Evolutionary conservation across 2,113 vertebrate species (phyloP), one percentile per base, ranked within the genome.

Genomic region (Ardeotis arabs): DNA sequence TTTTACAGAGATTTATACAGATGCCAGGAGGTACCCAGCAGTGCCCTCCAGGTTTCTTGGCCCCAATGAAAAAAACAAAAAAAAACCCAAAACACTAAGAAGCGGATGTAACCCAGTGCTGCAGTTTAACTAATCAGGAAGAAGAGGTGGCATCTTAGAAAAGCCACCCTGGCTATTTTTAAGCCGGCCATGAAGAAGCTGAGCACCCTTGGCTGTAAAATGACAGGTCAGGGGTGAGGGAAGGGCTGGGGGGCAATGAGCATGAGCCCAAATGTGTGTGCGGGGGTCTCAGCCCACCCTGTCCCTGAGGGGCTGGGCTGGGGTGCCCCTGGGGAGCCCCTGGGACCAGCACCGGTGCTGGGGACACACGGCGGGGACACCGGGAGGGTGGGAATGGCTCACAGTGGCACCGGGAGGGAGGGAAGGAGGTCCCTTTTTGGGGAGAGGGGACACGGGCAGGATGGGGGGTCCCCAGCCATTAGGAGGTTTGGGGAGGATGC

Each of bases 101-200:
- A 41, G 72, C 79, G 94, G 72, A 69, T 69, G 56, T 77, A 66
- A 76, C 53, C 75, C 37, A 17, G 19, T 4, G 2, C 24, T 10
- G 62, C 62, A 22, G 13, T 76, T 85, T 80, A 80, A 79, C 19
- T 52, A 6, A 0, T n/a, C 47, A 44, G 47, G 55, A 69, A 85
- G 45, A 47, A 23, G 74, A 94, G 25, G 15, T 1, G 1, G n/a
- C 66, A 21, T 10, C 28, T 79, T n/a, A 20, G 49, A 52, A 88
- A 88, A 92, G 33, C 39, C 55, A 76, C 11, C 13, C 31, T 0
- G 2, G 14, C 10, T 6, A 45, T 56, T 74, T 91, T 89, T 62
- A 49, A 50, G 25, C 19, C 0, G 0, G 7, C 24, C 12, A 1
- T 2, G 24, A 39, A 56, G 64, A 22, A 55, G 52, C 37, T 25